Evolutionary conservation across 92 coral and sea anemone species (phyloP), one percentile per base, ranked within the genome.

Genomic region (Siderastrea radians): DNA sequence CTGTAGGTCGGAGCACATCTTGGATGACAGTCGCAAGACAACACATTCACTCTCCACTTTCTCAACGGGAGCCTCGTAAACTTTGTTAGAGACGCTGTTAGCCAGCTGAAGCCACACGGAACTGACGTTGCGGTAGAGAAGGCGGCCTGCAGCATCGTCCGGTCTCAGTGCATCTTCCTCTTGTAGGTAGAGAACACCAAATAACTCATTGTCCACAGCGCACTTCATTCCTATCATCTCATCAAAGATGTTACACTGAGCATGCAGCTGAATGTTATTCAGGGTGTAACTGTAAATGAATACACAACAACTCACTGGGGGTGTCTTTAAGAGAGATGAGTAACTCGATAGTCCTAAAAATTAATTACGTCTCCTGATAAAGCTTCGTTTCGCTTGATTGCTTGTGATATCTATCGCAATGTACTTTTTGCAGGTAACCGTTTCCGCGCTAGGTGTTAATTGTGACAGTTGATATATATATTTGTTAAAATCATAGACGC

Each of bases 181-280:
- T 7, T 83, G 67, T 11, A 95, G 91, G 2, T 63, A 58, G 54
- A 95, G 89, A 12, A 84, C 68, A 15, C 96, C 98, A 54, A 93
- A 95, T 71, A 93, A 54, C 43, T 90, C 88, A 9, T 89, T 82
- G 7, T 77, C 75, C n/a, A 51, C 76, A 10, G 91, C 74, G 43
- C 68, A 66, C 15, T 17, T 62, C 75, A 73, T 75, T 70, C 82
- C 88, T 13, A 74, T 9, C 71, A 54, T 60, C n/a, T 92, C 90
- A 9, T 77, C 76, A 49, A 49, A 49, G 19, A 89, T 47, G 57
- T 38, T 51, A 70, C 80, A 13, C 63, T 62, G 47, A 11, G 46
- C 88, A 53, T 85, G 74, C 6, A 92, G 44, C 38, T 26, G 38
- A 26, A 26, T 26, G 38, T 26, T 26, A 26, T 26, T 26, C 38